Conservation (phyloP, 2,113 vertebrate species). For the Eulemur rufifrons region DNA sequence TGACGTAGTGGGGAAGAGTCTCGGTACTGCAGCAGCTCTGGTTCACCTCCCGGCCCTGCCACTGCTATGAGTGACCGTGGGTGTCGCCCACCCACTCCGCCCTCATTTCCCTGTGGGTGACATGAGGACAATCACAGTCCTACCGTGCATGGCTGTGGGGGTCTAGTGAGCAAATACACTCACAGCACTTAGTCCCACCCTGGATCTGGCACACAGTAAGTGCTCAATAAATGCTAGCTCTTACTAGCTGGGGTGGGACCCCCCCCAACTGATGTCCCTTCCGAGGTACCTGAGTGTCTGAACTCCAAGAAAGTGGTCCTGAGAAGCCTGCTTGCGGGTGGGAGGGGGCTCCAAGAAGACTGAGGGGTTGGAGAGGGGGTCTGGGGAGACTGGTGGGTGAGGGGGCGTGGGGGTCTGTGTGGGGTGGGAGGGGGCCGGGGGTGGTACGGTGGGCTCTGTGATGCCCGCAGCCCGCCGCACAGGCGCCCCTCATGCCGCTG, state of each 20-base stretch:
- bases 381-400: background rate
- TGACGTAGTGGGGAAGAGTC: rapidly evolving
- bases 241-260: background rate
- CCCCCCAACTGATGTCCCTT: background rate
- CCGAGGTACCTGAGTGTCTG: background rate
- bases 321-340: background rate
- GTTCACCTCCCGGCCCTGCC: background rate
- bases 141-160: background rate
- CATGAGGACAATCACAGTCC: background rate
- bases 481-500: background rate
- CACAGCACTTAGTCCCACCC: background rate
- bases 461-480: background rate
- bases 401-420: background rate
- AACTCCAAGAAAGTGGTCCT: background rate
- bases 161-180: background rate
- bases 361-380: background rate
- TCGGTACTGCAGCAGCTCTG: background rate
- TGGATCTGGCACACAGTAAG: background rate
- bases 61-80: background rate
- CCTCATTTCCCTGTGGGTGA: background rate
- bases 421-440: background rate
- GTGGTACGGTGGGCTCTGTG: background rate
- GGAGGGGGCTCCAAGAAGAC: background rate
- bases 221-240: background rate
- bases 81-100: background rate